These are phyloP conservation scores for Callimorpha dominula DNA, from an alignment of 2,888 invertebrate species.

Conservation along the genomic window DNA sequence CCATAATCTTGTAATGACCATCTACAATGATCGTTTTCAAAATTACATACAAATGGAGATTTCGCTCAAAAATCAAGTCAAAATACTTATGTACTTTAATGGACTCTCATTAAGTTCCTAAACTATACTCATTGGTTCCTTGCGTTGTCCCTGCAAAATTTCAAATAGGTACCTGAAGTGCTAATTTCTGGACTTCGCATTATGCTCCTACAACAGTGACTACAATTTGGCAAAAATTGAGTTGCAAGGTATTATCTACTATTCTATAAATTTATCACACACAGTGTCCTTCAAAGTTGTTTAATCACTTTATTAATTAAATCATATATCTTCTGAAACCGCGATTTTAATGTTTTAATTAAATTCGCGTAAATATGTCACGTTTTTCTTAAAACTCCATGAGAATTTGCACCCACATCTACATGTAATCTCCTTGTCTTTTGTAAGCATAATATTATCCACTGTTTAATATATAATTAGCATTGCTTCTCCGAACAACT, in stretches of 20 bases:
- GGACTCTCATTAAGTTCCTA: too few relatives aligned
- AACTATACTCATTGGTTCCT: not conserved
- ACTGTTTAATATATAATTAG: slow-evolving; percentile 25
- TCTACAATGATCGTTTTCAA: not conserved
- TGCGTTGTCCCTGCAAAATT: not conserved
- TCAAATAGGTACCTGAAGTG: too few relatives aligned
- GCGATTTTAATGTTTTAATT: too few relatives aligned
- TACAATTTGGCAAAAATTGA: not conserved
- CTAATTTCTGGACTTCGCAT: too few relatives aligned
- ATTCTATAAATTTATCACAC: not conserved
- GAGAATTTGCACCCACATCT: not conserved
- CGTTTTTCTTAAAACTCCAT: not conserved
- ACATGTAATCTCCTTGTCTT: slow-evolving; percentile 10
- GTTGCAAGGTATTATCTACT: too few relatives aligned
- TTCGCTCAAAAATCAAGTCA: not conserved
- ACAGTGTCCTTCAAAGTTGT: too few relatives aligned
- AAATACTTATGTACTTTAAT: not conserved
- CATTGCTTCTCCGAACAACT: slow-evolving; percentile 16
- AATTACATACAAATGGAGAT: not conserved
- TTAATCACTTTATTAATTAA: too few relatives aligned
- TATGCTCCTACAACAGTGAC: not conserved
- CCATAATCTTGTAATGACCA: not conserved
- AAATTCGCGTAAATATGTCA: too few relatives aligned
- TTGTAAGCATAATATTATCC: slow-evolving; percentile 22
- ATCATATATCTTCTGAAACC: too few relatives aligned